phyloP scores from a whole-genome alignment of 2,797 vertebrate genomes.

The Macrochelys suwanniensis region DNA sequence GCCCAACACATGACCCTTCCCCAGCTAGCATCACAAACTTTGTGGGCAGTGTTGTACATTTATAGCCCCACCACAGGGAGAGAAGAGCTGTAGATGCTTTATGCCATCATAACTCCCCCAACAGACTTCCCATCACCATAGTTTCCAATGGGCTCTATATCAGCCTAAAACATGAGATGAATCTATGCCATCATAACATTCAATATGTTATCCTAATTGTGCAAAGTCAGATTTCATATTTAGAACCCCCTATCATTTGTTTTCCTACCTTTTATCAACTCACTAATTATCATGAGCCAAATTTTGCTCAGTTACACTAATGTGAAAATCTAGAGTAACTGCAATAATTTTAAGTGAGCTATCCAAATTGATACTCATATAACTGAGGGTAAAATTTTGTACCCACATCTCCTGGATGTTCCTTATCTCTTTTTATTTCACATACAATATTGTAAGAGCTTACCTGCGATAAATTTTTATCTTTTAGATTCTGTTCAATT shows the following conservation, averaged over 20 bases:
- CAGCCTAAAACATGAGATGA: background rate
- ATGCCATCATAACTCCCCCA: background rate
- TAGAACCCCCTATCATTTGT: background rate
- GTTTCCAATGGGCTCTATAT: background rate
- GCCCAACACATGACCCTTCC: background rate
- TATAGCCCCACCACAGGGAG: background rate
- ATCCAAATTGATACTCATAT: background rate
- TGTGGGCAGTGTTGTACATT: background rate
- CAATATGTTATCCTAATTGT: background rate
- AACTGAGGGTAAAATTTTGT: background rate
- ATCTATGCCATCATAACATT: background rate
- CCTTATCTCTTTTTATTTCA: background rate
- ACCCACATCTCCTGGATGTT: background rate
- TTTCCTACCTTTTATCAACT: background rate
- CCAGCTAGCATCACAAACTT: background rate
- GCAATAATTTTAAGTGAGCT: background rate
- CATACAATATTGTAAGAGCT: background rate
- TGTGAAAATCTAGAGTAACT: background rate
- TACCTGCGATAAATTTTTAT: background rate
- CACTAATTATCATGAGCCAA: background rate
- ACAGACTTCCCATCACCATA: background rate
- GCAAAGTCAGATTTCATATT: background rate
- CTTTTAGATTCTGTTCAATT: conserved; percentile 16
- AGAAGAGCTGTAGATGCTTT: background rate
- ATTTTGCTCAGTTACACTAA: background rate